These are phyloP conservation scores for Menidia menidia DNA, from an alignment of 2,797 vertebrate genomes.

Conservation along the genomic window DNA sequence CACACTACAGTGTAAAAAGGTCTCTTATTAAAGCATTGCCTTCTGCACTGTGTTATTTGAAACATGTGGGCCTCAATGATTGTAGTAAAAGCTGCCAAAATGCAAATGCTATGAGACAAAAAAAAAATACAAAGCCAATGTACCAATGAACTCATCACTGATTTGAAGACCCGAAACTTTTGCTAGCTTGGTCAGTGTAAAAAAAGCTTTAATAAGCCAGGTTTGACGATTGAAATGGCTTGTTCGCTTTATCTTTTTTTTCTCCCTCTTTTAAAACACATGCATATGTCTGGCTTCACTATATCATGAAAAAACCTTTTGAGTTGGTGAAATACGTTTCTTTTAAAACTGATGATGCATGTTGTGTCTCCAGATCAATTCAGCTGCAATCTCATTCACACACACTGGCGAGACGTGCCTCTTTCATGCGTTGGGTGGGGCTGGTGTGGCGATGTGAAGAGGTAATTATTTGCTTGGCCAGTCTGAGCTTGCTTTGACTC, in stretches of 20 bases:
- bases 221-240: neutral
- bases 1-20: neutral
- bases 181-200: no score
- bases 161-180: no score
- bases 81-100: neutral
- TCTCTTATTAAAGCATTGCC: neutral
- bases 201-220: neutral
- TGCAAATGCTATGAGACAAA: no score
- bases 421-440: conserved; percentile 37
- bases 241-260: neutral
- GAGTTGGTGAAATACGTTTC: conserved; percentile 35
- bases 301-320: conserved; percentile 9
- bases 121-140: no score
- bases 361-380: conserved; percentile 42
- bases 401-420: neutral
- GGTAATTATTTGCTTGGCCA: conserved; percentile 80
- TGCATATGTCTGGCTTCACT: neutral
- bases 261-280: neutral
- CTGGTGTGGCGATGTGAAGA: conserved; percentile 52
- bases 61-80: neutral
- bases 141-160: no score
- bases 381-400: conserved; percentile 25
- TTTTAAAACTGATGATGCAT: conserved; percentile 24
- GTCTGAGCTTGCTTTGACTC: conserved; percentile 66
- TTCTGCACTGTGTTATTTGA: neutral